Evolutionary conservation across 2,888 invertebrate species (phyloP).

Genomic region (Ametastegia equiseti): DNA sequence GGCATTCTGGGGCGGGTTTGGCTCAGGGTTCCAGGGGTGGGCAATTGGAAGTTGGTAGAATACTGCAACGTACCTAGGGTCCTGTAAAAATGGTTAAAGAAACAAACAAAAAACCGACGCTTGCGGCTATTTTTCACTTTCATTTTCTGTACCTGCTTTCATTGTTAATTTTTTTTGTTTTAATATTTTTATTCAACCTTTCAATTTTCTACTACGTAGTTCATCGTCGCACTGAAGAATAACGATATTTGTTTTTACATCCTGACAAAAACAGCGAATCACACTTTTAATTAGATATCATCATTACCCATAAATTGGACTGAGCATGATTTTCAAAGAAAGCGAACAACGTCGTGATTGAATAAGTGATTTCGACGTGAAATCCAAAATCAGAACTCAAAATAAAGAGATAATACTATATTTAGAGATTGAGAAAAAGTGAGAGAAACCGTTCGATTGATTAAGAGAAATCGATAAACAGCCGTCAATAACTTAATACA

Average conservation of each 20-base stretch:
- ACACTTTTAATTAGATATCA: too few relatives aligned
- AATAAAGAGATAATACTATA: too few relatives aligned
- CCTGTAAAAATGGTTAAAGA: neutral
- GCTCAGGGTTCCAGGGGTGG: constrained; percentile 71
- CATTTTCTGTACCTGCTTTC: constrained; percentile 11
- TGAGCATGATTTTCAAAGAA: too few relatives aligned
- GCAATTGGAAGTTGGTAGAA: constrained; percentile 71
- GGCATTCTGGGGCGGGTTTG: constrained; percentile 70
- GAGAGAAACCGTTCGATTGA: too few relatives aligned
- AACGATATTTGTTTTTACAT: too few relatives aligned
- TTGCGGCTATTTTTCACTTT: neutral
- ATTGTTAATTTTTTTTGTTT: neutral
- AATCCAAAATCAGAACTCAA: too few relatives aligned
- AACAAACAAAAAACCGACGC: neutral
- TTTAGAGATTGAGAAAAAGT: too few relatives aligned
- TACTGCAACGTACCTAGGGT: constrained; percentile 68
- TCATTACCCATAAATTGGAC: too few relatives aligned
- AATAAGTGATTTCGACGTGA: too few relatives aligned
- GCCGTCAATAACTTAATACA: neutral
- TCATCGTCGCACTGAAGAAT: neutral
- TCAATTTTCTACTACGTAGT: neutral
- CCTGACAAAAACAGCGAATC: too few relatives aligned
- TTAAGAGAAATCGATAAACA: too few relatives aligned
- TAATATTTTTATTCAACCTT: neutral
- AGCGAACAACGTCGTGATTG: too few relatives aligned